A percentile compares a stretch with the other conserved stretches of the same genome.
Conservation (phyloP, 2,888 invertebrate genomes). For the Quadriops clusia region DNA sequence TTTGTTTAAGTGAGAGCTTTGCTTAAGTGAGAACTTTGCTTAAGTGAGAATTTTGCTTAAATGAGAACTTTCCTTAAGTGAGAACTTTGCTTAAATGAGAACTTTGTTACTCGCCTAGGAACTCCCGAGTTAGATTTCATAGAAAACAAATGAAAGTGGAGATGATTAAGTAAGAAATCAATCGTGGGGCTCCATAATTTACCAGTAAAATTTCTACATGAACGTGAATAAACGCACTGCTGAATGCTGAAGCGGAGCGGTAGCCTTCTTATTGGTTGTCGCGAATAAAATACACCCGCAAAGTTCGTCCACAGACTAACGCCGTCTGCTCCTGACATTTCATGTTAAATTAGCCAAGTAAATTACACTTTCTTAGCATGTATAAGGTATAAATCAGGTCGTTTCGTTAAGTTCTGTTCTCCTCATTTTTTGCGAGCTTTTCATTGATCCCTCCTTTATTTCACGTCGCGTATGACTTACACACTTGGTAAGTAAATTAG, state of each 20-base stretch:
- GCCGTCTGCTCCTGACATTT: slow-evolving; percentile 30
- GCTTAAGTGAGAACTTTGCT: too few relatives aligned
- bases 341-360: slow-evolving; percentile 32
- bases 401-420: slow-evolving; percentile 16
- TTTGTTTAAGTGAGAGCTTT: too few relatives aligned
- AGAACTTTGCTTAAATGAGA: too few relatives aligned
- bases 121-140: too few relatives aligned
- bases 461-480: too few relatives aligned
- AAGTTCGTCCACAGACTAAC: slow-evolving; percentile 28
- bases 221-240: slow-evolving; percentile 22
- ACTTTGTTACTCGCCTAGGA: too few relatives aligned
- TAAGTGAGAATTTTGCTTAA: too few relatives aligned
- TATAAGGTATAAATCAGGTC: slow-evolving; percentile 29
- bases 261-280: slow-evolving; percentile 25
- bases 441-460: too few relatives aligned
- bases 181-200: slow-evolving; percentile 19
- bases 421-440: slow-evolving; percentile 14
- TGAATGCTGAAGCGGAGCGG: slow-evolving; percentile 20
- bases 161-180: too few relatives aligned
- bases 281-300: slow-evolving; percentile 28
- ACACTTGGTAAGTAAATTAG: too few relatives aligned
- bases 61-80: too few relatives aligned
- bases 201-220: slow-evolving; percentile 21
- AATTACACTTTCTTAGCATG: slow-evolving; percentile 32
- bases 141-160: too few relatives aligned